Evolutionary conservation across 2,797 vertebrate species (phyloP).

Genomic region (Coreius guichenoti): DNA sequence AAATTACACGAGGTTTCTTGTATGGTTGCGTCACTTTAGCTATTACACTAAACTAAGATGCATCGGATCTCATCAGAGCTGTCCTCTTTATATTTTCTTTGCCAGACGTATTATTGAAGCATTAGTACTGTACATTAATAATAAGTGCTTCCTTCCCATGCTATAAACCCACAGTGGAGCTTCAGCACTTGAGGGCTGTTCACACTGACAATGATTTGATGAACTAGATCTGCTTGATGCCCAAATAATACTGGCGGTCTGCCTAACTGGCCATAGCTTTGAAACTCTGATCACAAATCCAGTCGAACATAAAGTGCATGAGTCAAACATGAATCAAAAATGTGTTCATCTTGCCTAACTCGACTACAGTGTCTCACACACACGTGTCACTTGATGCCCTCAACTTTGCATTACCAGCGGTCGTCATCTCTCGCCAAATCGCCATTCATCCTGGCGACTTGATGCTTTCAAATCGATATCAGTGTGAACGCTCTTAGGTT

Average conservation of each 20-base stretch:
- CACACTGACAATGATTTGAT: conserved; percentile 18
- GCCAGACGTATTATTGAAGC: conserved; percentile 1
- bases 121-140: neutral
- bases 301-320: neutral
- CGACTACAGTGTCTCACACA: neutral
- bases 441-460: too few relatives aligned
- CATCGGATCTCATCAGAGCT: neutral
- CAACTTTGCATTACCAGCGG: neutral
- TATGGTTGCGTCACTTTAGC: neutral
- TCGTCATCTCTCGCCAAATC: neutral
- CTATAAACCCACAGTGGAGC: neutral
- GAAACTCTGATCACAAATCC: neutral
- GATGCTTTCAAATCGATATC: neutral
- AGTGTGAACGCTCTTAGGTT: neutral
- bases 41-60: neutral
- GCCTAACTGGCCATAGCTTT: neutral
- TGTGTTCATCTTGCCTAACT: neutral
- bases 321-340: neutral
- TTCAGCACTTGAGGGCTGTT: neutral
- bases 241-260: neutral
- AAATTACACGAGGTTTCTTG: neutral
- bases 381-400: neutral
- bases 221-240: neutral
- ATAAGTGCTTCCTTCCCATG: neutral
- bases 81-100: neutral